Percentiles rank a stretch among this genome's conserved stretches.
Conservation (phyloP, 2,113 vertebrate genomes). For the Chaetops frenatus region DNA sequence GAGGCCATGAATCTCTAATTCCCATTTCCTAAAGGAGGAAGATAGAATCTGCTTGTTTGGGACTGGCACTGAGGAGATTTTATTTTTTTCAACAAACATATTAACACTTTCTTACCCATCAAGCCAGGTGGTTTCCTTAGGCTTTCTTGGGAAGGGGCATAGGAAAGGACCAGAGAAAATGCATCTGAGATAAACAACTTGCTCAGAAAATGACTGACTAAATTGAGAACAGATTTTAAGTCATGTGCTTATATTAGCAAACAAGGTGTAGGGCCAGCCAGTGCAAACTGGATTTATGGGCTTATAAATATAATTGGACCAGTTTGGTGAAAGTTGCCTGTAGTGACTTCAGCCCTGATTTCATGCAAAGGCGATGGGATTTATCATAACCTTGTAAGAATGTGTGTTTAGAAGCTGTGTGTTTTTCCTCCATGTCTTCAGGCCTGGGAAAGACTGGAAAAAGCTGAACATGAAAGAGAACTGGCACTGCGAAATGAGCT, state of each 20-base stretch:
- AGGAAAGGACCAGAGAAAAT: neutral
- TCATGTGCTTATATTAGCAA: neutral
- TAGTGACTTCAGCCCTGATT: neutral
- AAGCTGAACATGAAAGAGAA: constrained; percentile 96
- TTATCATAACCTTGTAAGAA: neutral
- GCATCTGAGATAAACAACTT: neutral
- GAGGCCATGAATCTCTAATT: neutral
- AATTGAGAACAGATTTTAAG: neutral
- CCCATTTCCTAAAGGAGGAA: neutral
- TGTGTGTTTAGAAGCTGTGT: neutral
- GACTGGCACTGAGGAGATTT: neutral
- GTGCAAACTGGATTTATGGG: neutral
- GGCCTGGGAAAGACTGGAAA: constrained; percentile 98
- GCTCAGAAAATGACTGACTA: neutral
- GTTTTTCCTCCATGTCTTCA: constrained; percentile 38
- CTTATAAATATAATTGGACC: neutral
- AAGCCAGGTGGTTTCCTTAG: neutral
- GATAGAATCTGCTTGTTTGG: neutral
- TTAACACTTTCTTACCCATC: neutral
- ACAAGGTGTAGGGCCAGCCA: neutral
- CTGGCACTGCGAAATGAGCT: constrained; percentile 94
- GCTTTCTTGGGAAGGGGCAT: neutral
- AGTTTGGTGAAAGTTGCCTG: neutral
- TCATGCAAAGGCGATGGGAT: neutral
- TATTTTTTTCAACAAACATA: neutral